phyloP scores from a whole-genome alignment of 2,888 invertebrate genomes.

The Vesta saturnalis region DNA sequence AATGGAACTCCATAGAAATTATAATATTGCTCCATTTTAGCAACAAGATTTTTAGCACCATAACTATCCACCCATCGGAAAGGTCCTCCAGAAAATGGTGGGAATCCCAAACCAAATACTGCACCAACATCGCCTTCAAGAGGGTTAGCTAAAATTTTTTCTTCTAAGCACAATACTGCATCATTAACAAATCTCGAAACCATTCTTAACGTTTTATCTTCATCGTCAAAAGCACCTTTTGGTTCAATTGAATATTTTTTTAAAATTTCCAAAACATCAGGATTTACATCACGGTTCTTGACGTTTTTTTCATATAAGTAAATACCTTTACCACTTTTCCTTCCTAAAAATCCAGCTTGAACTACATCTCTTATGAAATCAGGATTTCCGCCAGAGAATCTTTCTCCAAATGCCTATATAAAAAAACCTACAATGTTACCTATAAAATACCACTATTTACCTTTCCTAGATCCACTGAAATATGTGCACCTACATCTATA shows the following conservation, averaged over 20 bases:
- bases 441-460: not conserved
- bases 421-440: conserved; percentile 11
- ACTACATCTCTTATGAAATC: conserved; percentile 89
- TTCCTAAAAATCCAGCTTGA: conserved; percentile 88
- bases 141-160: conserved; percentile 93
- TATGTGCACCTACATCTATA: conserved; percentile 94
- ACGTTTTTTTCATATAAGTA: conserved; percentile 84
- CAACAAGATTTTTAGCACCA: conserved; percentile 90
- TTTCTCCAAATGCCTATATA: conserved; percentile 80
- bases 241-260: conserved; percentile 84
- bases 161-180: conserved; percentile 94
- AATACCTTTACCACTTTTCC: conserved; percentile 95
- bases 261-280: conserved; percentile 81
- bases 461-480: conserved; percentile 87
- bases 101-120: conserved; percentile 99
- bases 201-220: conserved; percentile 92
- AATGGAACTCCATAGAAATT: conserved; percentile 89
- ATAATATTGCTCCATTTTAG: conserved; percentile 89
- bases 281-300: conserved; percentile 84
- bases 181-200: conserved; percentile 96
- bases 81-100: conserved; percentile 94
- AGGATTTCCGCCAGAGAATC: conserved; percentile 85
- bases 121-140: conserved; percentile 97
- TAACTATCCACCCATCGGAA: conserved; percentile 94
- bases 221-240: conserved; percentile 80